These are phyloP conservation scores for Poeciliopsis occidentalis DNA, from an alignment of 2,113 vertebrate genomes.

Conservation along the genomic window DNA sequence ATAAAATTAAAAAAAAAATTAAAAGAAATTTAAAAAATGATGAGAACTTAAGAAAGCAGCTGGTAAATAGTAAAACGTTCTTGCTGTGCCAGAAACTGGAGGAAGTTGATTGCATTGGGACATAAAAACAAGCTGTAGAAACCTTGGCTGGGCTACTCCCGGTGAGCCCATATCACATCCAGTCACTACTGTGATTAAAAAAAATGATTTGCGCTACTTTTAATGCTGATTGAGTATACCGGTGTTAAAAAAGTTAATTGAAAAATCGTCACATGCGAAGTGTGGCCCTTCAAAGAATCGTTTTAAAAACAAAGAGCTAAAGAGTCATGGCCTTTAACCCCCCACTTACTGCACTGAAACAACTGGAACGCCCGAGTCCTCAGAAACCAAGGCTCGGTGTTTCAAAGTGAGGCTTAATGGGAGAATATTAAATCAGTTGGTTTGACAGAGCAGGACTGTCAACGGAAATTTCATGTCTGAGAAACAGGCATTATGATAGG, in stretches of 20 bases:
- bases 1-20: too few relatives aligned
- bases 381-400: neutral
- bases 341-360: neutral
- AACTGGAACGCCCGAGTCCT: neutral
- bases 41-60: neutral
- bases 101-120: neutral
- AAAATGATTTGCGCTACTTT: neutral
- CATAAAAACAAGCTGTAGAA: neutral
- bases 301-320: too few relatives aligned
- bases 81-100: neutral
- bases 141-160: neutral
- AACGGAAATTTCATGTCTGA: slow-evolving; percentile 22
- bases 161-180: neutral
- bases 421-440: neutral
- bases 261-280: too few relatives aligned
- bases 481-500: slow-evolving; percentile 59
- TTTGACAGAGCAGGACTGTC: neutral
- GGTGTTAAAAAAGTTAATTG: neutral
- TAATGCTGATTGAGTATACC: neutral
- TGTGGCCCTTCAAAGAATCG: too few relatives aligned
- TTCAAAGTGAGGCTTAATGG: too few relatives aligned
- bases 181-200: neutral
- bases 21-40: neutral
- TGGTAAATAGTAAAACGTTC: neutral
- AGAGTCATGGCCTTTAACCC: too few relatives aligned